phyloP scores from a whole-genome alignment of 2,888 invertebrate genomes.

The Phoenoteleia sp. region DNA sequence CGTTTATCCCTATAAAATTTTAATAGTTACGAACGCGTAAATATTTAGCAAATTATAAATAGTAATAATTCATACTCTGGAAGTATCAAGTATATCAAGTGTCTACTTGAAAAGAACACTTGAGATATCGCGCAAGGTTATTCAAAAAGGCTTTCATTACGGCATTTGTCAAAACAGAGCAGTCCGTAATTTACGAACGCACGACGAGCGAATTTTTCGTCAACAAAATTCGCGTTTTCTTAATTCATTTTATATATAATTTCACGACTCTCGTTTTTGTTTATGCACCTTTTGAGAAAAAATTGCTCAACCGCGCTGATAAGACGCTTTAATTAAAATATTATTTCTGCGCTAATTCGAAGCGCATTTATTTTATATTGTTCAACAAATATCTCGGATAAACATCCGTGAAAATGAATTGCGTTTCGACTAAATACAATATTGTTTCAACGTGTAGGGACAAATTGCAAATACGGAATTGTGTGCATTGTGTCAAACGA shows the following conservation, averaged over 20 bases:
- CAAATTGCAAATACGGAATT: background rate
- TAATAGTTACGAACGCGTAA: background rate
- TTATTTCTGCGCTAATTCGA: background rate
- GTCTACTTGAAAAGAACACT: slow-evolving; percentile 36
- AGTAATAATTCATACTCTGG: slow-evolving; percentile 27
- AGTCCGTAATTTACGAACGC: too few relatives aligned
- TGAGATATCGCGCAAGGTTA: slow-evolving; percentile 55
- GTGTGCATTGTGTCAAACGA: background rate
- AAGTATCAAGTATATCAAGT: slow-evolving; percentile 33
- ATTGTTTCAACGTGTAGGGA: background rate
- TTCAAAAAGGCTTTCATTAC: slow-evolving; percentile 40
- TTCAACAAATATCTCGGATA: background rate
- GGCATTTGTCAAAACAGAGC: slow-evolving; percentile 45
- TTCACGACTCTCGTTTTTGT: background rate
- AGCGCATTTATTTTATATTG: background rate
- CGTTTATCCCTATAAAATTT: background rate
- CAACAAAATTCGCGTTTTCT: too few relatives aligned
- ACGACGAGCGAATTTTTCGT: too few relatives aligned
- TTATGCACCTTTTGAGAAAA: background rate
- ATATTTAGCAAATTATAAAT: slow-evolving; percentile 32
- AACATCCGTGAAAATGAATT: background rate
- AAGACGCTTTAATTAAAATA: background rate
- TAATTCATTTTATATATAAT: background rate
- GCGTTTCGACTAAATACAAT: background rate
- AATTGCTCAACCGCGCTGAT: background rate